phyloP scores from a whole-genome alignment of 2,113 vertebrate genomes.

The Scalopus aquaticus region DNA sequence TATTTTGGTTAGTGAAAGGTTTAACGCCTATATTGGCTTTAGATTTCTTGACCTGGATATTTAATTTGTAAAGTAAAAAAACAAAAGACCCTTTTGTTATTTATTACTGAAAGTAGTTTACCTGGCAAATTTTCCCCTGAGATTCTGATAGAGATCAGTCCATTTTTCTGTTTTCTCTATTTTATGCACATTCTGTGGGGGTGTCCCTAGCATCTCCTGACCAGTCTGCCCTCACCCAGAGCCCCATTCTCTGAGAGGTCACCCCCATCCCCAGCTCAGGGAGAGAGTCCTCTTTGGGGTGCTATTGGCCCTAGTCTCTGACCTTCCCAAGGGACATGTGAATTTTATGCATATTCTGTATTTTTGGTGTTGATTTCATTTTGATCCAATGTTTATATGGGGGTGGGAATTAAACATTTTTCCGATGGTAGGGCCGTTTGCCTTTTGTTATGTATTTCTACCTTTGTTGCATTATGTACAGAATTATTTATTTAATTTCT shows the following conservation, averaged over 20 bases:
- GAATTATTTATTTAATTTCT: constrained; percentile 11
- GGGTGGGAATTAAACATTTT: neutral
- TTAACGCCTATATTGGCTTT: neutral
- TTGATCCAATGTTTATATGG: constrained; percentile 35
- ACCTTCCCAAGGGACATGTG: constrained; percentile 82
- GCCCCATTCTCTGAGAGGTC: constrained; percentile 86
- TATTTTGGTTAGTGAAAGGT: neutral
- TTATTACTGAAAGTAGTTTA: neutral
- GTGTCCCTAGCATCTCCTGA: neutral
- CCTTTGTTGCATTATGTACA: neutral
- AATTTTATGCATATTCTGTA: neutral
- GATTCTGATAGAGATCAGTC: neutral
- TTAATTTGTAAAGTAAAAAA: neutral
- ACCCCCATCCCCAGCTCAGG: constrained; percentile 84
- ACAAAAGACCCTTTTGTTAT: neutral
- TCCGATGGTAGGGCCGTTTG: neutral
- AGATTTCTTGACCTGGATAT: neutral
- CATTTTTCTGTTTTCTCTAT: neutral
- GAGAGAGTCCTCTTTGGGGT: constrained; percentile 87
- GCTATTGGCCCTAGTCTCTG: constrained; percentile 86
- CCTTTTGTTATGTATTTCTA: neutral
- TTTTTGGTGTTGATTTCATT: constrained; percentile 11
- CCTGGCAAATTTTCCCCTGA: neutral
- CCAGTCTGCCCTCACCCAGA: constrained; percentile 71
- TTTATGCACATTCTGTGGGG: neutral